A percentile compares a stretch with the other conserved stretches of the same genome.
These are phyloP conservation scores for Datnioides undecimradiatus DNA, from an alignment of 2,113 vertebrate genomes.

Conservation along the genomic window DNA sequence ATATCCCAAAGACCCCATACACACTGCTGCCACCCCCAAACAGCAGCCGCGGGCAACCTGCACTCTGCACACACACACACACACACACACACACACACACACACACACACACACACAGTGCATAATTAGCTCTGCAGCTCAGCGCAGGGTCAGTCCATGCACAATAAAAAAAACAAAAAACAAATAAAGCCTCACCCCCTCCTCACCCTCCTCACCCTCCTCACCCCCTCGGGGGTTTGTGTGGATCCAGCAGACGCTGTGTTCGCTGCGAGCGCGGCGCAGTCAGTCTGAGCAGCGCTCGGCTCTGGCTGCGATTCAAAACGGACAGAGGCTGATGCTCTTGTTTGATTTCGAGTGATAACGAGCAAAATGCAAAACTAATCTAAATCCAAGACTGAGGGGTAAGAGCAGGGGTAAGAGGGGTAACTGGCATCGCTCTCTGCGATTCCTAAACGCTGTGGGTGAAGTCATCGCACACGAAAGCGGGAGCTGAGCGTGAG, in stretches of 20 bases:
- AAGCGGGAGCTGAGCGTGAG: too few relatives aligned
- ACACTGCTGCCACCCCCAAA: slow-evolving; percentile 47
- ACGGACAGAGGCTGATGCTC: slow-evolving; percentile 49
- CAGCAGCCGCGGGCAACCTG: slow-evolving; percentile 46
- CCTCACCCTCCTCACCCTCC: background rate
- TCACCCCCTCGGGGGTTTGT: slow-evolving; percentile 19
- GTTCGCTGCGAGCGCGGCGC: slow-evolving; percentile 14
- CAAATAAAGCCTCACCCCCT: background rate
- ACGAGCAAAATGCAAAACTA: slow-evolving; percentile 56
- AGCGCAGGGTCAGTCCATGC: slow-evolving; percentile 46
- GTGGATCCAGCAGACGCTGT: slow-evolving; percentile 51
- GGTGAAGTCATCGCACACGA: too few relatives aligned
- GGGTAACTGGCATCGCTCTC: slow-evolving; percentile 51
- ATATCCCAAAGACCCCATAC: slow-evolving; percentile 58
- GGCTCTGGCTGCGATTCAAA: slow-evolving; percentile 40
- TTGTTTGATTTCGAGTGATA: slow-evolving; percentile 61
- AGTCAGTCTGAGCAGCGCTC: slow-evolving; percentile 49
- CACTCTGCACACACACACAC: background rate
- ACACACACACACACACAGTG: slow-evolving; percentile 8
- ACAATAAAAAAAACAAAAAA: slow-evolving; percentile 12
- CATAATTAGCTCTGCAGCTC: slow-evolving; percentile 64
- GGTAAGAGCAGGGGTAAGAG: slow-evolving; percentile 29
- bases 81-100: slow-evolving; percentile 14
- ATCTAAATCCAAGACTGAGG: slow-evolving; percentile 31
- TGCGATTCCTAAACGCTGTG: slow-evolving; percentile 8